Evolutionary conservation across 1,140 invertebrate species (phyloP).

Genomic region (Penaeus chinensis): DNA sequence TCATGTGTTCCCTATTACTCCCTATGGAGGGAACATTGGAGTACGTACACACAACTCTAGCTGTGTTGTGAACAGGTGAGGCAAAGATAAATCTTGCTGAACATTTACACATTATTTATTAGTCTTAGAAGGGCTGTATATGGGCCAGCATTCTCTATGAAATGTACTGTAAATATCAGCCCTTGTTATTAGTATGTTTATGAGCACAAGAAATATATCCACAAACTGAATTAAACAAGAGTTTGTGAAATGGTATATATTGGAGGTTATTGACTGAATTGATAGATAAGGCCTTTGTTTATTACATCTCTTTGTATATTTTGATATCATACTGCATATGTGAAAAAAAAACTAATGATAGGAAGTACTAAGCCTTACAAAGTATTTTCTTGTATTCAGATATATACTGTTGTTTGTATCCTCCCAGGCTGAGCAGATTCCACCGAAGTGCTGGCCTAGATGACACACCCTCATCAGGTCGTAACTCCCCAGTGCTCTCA

Average conservation of each 20-base stretch:
- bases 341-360: not conserved
- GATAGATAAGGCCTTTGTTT: not conserved
- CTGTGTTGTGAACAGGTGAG: conserved; percentile 88
- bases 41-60: conserved; percentile 92
- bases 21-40: conserved; percentile 93
- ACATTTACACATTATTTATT: not conserved
- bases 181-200: too few species aligned
- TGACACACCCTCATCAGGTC: conserved; percentile 74
- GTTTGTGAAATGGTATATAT: too few species aligned
- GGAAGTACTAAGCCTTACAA: not conserved
- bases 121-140: not conserved
- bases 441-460: conserved; percentile 93
- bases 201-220: too few species aligned
- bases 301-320: not conserved
- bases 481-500: conserved; percentile 81
- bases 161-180: too few species aligned
- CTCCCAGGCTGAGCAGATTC: conserved; percentile 82
- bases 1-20: conserved; percentile 96
- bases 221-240: too few species aligned
- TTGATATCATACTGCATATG: not conserved
- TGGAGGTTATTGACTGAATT: too few species aligned
- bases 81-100: conserved; percentile 27
- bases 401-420: not conserved
- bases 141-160: too few species aligned
- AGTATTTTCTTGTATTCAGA: not conserved